phyloP scores from a whole-genome alignment of 2,888 invertebrate genomes.

The Plebejus anna region DNA sequence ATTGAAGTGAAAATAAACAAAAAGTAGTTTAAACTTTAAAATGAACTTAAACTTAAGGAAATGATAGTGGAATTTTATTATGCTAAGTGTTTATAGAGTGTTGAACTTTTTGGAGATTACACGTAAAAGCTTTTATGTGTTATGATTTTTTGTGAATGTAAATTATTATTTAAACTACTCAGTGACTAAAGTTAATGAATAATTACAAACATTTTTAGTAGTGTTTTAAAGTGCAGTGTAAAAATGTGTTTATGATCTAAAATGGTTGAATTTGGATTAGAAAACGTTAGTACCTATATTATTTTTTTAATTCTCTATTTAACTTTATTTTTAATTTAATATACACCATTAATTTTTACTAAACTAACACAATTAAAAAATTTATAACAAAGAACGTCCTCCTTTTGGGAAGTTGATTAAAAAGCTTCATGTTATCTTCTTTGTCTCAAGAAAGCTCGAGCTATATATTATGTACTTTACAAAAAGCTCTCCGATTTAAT shows the following conservation, averaged over 20 bases:
- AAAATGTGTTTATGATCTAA: constrained; percentile 27
- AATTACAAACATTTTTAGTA: background rate
- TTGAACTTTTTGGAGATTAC: too few species aligned
- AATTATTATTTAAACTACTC: background rate
- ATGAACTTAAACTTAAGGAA: too few species aligned
- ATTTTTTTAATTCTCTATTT: background rate
- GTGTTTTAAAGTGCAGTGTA: constrained; percentile 1
- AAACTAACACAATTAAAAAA: background rate
- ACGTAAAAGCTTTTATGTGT: background rate
- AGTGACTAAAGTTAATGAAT: background rate
- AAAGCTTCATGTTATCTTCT: background rate
- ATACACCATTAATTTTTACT: too few species aligned
- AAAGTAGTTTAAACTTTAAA: too few species aligned
- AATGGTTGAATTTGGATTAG: constrained; percentile 33
- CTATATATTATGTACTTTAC: background rate
- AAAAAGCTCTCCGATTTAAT: background rate
- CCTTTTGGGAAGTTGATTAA: background rate
- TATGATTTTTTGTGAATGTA: background rate
- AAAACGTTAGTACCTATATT: constrained; percentile 29
- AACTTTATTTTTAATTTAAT: too few species aligned
- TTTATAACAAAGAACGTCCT: background rate
- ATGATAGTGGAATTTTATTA: too few species aligned
- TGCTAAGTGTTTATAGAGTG: background rate
- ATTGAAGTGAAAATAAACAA: too few species aligned
- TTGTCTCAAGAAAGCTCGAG: background rate